Percentiles rank a stretch among this genome's conserved stretches.
Evolutionary conservation across 2,113 vertebrate genomes (phyloP).

Genomic region (Mus pahari): DNA sequence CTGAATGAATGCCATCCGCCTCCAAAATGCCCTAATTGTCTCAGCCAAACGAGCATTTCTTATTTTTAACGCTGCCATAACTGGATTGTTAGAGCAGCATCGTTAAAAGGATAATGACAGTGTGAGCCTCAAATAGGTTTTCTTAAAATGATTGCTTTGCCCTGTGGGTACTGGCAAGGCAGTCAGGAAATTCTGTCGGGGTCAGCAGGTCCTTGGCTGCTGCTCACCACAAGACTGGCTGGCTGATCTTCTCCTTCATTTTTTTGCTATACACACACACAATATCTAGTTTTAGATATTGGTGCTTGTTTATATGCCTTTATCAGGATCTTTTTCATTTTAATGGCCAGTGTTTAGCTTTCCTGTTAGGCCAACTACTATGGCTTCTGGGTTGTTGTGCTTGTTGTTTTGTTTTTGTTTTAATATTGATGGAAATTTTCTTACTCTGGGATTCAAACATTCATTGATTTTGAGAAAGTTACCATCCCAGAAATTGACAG

Average conservation of each 20-base stretch:
- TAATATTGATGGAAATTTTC: conserved; percentile 2
- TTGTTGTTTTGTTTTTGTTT: not conserved
- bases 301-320: not conserved
- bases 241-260: not conserved
- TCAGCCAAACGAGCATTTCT: conserved; percentile 83
- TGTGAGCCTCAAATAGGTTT: conserved; percentile 84
- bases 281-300: not conserved
- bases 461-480: not conserved
- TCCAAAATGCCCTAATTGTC: conserved; percentile 82
- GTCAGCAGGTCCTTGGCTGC: conserved; percentile 73
- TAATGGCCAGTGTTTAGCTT: not conserved
- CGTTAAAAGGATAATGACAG: conserved; percentile 85
- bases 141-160: conserved; percentile 86
- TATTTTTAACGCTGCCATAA: conserved; percentile 82
- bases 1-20: conserved; percentile 73
- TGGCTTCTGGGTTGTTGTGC: not conserved
- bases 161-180: conserved; percentile 76
- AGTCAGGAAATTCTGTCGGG: conserved; percentile 73
- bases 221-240: conserved; percentile 65
- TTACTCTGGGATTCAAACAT: conserved; percentile 5
- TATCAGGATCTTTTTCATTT: not conserved
- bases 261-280: not conserved
- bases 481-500: not conserved
- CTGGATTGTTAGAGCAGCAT: conserved; percentile 84
- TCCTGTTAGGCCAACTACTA: not conserved